Conservation (phyloP, 2,888 invertebrate species). For the Seira ritae region DNA sequence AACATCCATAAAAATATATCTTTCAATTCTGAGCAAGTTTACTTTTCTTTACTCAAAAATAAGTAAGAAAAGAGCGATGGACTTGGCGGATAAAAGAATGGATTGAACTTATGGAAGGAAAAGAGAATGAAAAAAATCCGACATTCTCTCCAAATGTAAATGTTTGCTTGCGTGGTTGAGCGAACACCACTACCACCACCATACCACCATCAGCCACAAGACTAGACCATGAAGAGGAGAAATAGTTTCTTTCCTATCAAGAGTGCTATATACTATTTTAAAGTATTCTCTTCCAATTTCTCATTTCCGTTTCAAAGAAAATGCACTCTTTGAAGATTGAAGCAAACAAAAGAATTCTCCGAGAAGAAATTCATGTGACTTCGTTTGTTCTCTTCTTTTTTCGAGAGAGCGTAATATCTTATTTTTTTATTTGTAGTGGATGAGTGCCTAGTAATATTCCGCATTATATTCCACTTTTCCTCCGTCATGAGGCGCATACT, state of each 20-base stretch:
- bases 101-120: no score
- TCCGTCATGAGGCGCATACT: neutral
- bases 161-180: neutral
- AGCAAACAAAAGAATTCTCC: conserved; percentile 50
- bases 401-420: neutral
- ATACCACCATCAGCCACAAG: neutral
- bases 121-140: neutral
- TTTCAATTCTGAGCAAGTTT: neutral
- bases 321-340: conserved; percentile 53
- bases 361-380: conserved; percentile 48
- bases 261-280: neutral
- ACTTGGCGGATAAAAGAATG: neutral
- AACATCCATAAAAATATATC: neutral
- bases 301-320: conserved; percentile 61
- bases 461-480: conserved; percentile 31
- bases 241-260: neutral
- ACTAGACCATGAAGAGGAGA: neutral
- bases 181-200: neutral
- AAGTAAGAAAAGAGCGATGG: neutral
- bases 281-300: conserved; percentile 32
- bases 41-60: neutral
- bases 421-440: conserved; percentile 5
- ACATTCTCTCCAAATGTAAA: conserved; percentile 1
- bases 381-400: conserved; percentile 19
- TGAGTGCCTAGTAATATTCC: conserved; percentile 24